phyloP scores from a whole-genome alignment of 2,797 vertebrate species.

The Argya squamiceps region DNA sequence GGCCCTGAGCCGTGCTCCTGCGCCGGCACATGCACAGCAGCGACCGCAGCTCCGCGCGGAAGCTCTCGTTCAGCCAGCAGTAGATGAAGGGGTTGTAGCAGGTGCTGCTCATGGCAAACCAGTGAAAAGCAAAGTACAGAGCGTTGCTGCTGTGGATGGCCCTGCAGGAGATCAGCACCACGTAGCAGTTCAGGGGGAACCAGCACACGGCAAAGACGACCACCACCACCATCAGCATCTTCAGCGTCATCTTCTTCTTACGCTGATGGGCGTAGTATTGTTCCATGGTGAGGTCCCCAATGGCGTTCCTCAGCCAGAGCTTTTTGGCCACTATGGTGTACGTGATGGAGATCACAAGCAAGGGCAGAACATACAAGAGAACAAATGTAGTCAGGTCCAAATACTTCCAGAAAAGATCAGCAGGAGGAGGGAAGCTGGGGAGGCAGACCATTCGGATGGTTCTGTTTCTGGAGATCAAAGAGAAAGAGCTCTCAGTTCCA shows the following conservation, averaged over 20 bases:
- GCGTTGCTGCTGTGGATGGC: constrained; percentile 86
- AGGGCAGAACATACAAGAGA: constrained; percentile 75
- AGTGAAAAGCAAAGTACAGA: constrained; percentile 92
- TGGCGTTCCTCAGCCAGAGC: constrained; percentile 76
- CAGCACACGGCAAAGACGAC: constrained; percentile 88
- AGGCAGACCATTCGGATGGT: constrained; percentile 74
- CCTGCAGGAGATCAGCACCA: constrained; percentile 89
- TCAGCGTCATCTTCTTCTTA: constrained; percentile 86
- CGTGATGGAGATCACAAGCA: constrained; percentile 73
- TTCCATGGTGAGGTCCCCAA: constrained; percentile 77
- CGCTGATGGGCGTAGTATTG: constrained; percentile 72
- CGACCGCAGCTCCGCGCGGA: constrained; percentile 65
- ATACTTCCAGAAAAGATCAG: constrained; percentile 79
- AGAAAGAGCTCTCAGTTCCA: neutral
- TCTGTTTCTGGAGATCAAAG: constrained; percentile 65
- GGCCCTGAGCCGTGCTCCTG: neutral
- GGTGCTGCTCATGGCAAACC: constrained; percentile 93
- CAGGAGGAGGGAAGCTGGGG: constrained; percentile 75
- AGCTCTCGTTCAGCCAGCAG: constrained; percentile 89
- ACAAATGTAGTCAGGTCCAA: constrained; percentile 77
- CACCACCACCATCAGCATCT: constrained; percentile 90
- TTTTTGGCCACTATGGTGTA: constrained; percentile 76
- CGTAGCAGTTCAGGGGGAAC: constrained; percentile 91
- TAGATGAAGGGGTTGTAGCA: constrained; percentile 96
- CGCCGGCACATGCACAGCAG: neutral